phyloP scores from a whole-genome alignment of 2,888 invertebrate genomes.

The Maniola hyperantus region DNA sequence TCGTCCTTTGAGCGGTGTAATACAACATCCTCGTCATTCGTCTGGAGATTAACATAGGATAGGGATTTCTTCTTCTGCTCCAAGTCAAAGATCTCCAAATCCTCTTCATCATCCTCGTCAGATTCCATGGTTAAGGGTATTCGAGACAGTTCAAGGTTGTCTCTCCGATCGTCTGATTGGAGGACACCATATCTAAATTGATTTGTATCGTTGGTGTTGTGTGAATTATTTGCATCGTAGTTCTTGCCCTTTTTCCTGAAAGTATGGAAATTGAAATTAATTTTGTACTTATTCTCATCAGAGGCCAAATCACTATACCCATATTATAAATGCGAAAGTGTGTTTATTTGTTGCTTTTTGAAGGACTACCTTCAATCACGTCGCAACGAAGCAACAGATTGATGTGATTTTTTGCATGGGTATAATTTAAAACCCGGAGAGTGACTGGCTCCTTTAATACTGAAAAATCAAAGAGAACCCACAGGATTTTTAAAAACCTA shows the following conservation, averaged over 20 bases:
- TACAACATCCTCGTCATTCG: slow-evolving; percentile 68
- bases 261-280: slow-evolving; percentile 39
- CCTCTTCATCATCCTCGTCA: slow-evolving; percentile 78
- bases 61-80: slow-evolving; percentile 73
- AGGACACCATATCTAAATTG: slow-evolving; percentile 80
- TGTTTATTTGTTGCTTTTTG: too few relatives aligned
- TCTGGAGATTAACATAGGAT: slow-evolving; percentile 72
- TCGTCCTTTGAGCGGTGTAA: slow-evolving; percentile 51
- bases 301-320: too few relatives aligned
- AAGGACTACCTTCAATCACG: too few relatives aligned
- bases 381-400: too few relatives aligned
- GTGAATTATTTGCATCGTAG: slow-evolving; percentile 57
- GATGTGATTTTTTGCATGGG: too few relatives aligned
- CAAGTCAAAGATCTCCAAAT: slow-evolving; percentile 76
- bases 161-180: slow-evolving; percentile 70
- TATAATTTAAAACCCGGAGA: too few relatives aligned
- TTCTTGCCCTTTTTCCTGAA: slow-evolving; percentile 68
- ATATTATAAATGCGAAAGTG: too few relatives aligned
- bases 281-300: background rate
- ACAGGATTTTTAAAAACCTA: too few relatives aligned
- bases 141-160: slow-evolving; percentile 70
- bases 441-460: too few relatives aligned
- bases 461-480: too few relatives aligned
- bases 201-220: slow-evolving; percentile 65
- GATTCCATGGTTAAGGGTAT: slow-evolving; percentile 77